These are phyloP conservation scores for Columba livia DNA, from an alignment of 2,113 vertebrate genomes.

Conservation along the genomic window DNA sequence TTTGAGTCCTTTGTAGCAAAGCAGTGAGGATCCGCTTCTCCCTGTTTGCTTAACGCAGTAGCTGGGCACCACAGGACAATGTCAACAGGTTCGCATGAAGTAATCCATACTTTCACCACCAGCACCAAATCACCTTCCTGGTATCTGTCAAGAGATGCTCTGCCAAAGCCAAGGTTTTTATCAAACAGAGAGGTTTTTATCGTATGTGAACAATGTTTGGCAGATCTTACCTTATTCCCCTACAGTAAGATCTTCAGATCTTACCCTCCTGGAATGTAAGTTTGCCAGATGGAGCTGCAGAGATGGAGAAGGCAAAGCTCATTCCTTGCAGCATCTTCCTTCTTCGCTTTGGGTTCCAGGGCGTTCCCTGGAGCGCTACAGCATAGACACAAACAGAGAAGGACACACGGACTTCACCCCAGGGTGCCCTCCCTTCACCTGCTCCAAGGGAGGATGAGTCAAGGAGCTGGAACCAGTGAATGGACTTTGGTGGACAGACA, in stretches of 20 bases:
- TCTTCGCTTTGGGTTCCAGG: not conserved
- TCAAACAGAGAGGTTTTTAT: not conserved
- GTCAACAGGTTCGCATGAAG: not conserved
- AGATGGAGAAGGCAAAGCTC: not conserved
- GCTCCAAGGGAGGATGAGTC: not conserved
- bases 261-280: accelerated
- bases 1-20: not conserved
- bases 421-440: not conserved
- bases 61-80: not conserved
- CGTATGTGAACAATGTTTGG: too few relatives aligned
- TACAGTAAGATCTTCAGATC: not conserved
- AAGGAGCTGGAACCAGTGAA: not conserved
- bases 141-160: not conserved
- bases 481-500: not conserved
- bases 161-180: not conserved
- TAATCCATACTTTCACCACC: not conserved
- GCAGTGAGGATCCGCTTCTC: not conserved
- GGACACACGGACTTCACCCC: not conserved
- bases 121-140: not conserved
- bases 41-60: not conserved
- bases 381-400: not conserved
- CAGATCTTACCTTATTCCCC: not conserved
- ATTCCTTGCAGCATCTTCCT: not conserved
- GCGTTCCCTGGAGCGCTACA: not conserved
- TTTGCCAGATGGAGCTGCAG: not conserved